Percentiles rank a stretch among this genome's conserved stretches.
These are phyloP conservation scores for Orussus abietinus DNA, from an alignment of 1,140 invertebrate species.

Conservation along the genomic window DNA sequence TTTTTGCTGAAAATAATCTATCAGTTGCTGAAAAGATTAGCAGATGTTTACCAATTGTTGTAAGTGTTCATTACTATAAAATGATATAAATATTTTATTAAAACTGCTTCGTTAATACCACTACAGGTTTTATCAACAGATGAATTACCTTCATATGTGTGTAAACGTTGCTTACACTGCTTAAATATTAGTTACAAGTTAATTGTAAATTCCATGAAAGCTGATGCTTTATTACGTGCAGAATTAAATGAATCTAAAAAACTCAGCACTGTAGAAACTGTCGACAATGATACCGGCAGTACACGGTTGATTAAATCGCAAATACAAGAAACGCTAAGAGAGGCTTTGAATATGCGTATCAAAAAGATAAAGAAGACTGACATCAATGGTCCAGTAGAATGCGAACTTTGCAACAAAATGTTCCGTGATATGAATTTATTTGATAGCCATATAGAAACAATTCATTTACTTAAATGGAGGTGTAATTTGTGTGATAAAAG, in stretches of 20 bases:
- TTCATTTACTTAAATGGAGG: conserved; percentile 18
- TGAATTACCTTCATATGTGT: conserved; percentile 31
- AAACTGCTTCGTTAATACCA: neutral
- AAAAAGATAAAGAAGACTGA: conserved; percentile 14
- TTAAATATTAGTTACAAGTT: conserved; percentile 35
- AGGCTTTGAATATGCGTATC: conserved; percentile 3
- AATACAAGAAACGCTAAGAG: neutral
- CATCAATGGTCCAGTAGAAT: conserved; percentile 21
- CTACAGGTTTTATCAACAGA: conserved; percentile 28
- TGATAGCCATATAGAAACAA: conserved; percentile 24
- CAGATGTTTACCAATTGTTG: conserved; percentile 20
- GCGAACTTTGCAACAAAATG: conserved; percentile 24
- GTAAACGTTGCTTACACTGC: conserved; percentile 29
- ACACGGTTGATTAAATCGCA: neutral
- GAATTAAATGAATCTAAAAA: conserved; percentile 10
- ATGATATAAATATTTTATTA: conserved; percentile 1
- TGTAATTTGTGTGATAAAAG: conserved; percentile 23
- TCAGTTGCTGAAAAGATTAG: conserved; percentile 11
- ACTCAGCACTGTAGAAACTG: conserved; percentile 12
- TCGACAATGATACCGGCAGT: neutral
- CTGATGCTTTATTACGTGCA: conserved; percentile 23
- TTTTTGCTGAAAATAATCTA: conserved; percentile 2
- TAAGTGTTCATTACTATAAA: conserved; percentile 7
- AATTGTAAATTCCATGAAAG: conserved; percentile 24
- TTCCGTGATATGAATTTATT: conserved; percentile 25